Evolutionary conservation across 2,113 vertebrate species (phyloP), one percentile per base, ranked within the genome.

Genomic region (Hippocampus mohnikei): DNA sequence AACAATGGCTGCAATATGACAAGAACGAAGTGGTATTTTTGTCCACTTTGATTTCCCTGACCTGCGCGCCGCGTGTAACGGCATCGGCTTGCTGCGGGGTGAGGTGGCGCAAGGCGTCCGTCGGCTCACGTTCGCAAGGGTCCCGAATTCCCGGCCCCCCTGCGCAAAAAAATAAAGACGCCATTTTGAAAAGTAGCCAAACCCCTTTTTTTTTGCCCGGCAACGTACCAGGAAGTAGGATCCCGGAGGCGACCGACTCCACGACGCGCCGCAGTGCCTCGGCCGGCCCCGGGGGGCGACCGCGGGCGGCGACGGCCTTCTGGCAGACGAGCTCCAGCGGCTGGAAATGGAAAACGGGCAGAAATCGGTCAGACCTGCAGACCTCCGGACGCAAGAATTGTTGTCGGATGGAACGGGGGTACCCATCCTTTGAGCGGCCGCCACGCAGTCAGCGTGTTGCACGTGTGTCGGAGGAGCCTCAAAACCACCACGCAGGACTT

Each of bases 291-390:
- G 96, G 71, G 25, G 95, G 94, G 84, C 95, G 94, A 91, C 94
- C 96, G 88, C 96, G 95, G 81, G 96, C 98, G 90, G 94, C 95
- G 79, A 98, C 93, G 86, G 95, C 94, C 92, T 96, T 98, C 92
- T 98, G 96, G 90, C 96, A 97, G 89, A 98, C 94, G 82, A 98
- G 94, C 89, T 98, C 96, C 89, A 98, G 90, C 74, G 95, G 95
- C 96, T 97, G 77, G 40, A 20, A 63, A 11, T 16, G 72, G 77
- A 29, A 20, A 63, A 11, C 46, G 72, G 12, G 64, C 6, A 67
- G 2, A 69, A 13, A 46, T 6, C 11, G 27, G 33, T 12, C 13
- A 9, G 46, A n/a, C 33, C 5, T 23, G 8, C 52, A 46, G 5
- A 15, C 44, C 71, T 42, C 48, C 41, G 42, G 60, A 0, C 92